phyloP scores from a whole-genome alignment of 64 coral and sea anemone species.

The Montipora cactus region DNA sequence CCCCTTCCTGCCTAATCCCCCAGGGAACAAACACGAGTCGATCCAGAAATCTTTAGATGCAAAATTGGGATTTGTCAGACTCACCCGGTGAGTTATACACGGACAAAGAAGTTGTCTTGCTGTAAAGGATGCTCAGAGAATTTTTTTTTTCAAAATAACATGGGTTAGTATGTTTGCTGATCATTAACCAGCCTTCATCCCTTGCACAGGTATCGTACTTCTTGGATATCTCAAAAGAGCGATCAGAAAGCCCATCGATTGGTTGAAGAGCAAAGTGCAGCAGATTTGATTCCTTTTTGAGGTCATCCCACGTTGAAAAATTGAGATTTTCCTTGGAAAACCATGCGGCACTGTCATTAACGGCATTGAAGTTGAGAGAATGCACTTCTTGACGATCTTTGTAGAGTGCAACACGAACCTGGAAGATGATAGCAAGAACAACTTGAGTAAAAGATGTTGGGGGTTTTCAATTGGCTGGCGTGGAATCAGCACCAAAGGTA shows the following conservation, averaged over 20 bases:
- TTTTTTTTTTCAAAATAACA: too few species aligned
- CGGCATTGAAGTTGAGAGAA: constrained; percentile 29
- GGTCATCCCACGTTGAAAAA: constrained; percentile 22
- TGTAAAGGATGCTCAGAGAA: too few species aligned
- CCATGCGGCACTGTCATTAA: not conserved
- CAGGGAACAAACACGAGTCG: too few species aligned
- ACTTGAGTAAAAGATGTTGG: too few species aligned
- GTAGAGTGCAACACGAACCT: constrained; percentile 47
- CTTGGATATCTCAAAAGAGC: not conserved
- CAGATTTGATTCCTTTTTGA: not conserved
- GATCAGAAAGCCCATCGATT: not conserved
- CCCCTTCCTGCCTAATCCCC: too few species aligned
- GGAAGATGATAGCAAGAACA: not conserved
- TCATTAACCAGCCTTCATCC: not conserved
- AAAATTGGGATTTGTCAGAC: too few species aligned
- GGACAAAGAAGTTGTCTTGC: too few species aligned
- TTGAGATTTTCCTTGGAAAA: constrained; percentile 11
- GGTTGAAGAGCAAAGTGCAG: not conserved
- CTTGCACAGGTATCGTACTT: not conserved
- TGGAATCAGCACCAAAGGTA: too few species aligned
- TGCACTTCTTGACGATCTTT: constrained; percentile 3
- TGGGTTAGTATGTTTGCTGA: not conserved
- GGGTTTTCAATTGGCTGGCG: too few species aligned
- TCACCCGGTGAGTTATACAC: too few species aligned
- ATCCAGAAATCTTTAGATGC: too few species aligned